phyloP scores from a whole-genome alignment of 2,797 vertebrate species.

The Agapornis canus region DNA sequence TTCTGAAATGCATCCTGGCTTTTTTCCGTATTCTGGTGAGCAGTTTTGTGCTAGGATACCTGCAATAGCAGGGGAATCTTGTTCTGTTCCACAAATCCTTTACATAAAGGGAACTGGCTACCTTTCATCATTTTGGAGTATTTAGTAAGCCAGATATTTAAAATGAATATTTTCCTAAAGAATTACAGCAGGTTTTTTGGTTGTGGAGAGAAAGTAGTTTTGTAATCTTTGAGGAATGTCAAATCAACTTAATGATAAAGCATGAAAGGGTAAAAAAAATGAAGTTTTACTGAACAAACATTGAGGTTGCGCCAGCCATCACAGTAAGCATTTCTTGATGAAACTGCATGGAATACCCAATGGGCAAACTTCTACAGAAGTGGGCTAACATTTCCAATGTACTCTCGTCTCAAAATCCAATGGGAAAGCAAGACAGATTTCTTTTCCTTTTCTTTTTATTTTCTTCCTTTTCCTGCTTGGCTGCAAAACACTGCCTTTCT shows the following conservation, averaged over 20 bases:
- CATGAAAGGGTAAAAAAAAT: neutral
- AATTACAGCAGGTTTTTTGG: neutral
- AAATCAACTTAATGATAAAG: neutral
- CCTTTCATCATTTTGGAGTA: neutral
- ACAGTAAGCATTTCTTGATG: constrained; percentile 75
- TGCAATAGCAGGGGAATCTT: neutral
- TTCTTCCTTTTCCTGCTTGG: constrained; percentile 71
- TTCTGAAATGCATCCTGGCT: neutral
- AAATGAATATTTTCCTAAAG: neutral
- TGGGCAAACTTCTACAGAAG: constrained; percentile 70
- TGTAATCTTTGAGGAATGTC: neutral
- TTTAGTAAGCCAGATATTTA: neutral
- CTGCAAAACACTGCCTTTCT: constrained; percentile 79
- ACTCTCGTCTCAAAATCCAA: constrained; percentile 68
- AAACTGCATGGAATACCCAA: constrained; percentile 81
- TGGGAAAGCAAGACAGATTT: constrained; percentile 72
- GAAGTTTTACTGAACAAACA: constrained; percentile 24
- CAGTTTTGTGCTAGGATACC: neutral
- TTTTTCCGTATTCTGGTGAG: neutral
- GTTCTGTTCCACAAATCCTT: neutral
- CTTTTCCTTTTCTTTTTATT: neutral
- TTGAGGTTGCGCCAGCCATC: constrained; percentile 81
- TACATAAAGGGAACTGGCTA: neutral
- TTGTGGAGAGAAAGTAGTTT: neutral
- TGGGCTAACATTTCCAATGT: constrained; percentile 56